phyloP scores from a whole-genome alignment of 53 echinoderm and acorn worm genomes.

The Glandiceps talaboti region DNA sequence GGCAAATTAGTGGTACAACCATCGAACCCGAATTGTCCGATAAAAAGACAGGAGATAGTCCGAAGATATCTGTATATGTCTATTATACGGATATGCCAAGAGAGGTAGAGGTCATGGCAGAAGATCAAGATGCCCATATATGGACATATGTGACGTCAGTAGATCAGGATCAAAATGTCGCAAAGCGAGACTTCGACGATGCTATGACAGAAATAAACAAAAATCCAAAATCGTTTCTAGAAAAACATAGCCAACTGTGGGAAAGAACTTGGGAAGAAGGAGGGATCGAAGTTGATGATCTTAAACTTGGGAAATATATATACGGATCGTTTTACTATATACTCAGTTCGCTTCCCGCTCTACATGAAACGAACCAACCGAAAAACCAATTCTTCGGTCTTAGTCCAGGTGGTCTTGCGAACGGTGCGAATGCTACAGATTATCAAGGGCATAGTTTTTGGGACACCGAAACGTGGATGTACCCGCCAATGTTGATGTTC shows the following conservation, averaged over 20 bases:
- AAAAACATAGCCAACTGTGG: slow-evolving; percentile 43
- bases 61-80: slow-evolving; percentile 26
- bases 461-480: slow-evolving; percentile 99
- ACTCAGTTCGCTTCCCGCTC: slow-evolving; percentile 64
- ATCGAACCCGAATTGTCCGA: slow-evolving; percentile 27
- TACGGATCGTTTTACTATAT: slow-evolving; percentile 94
- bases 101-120: slow-evolving; percentile 21
- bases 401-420: slow-evolving; percentile 66
- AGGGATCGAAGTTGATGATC: slow-evolving; percentile 44
- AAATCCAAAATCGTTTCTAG: slow-evolving; percentile 18
- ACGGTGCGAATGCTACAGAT: slow-evolving; percentile 30
- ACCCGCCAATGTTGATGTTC: slow-evolving; percentile 70
- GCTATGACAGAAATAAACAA: neutral
- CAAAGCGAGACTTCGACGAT: neutral
- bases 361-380: slow-evolving; percentile 3
- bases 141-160: slow-evolving; percentile 88
- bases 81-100: slow-evolving; percentile 64
- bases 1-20: slow-evolving; percentile 50
- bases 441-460: slow-evolving; percentile 80
- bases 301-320: slow-evolving; percentile 50
- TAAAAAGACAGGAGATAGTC: slow-evolving; percentile 16
- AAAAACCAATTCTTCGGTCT: slow-evolving; percentile 58
- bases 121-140: slow-evolving; percentile 8
- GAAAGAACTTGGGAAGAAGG: slow-evolving; percentile 58
- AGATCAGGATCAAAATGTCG: neutral